phyloP scores from a whole-genome alignment of 2,113 vertebrate genomes.

The Callaeas wilsoni region DNA sequence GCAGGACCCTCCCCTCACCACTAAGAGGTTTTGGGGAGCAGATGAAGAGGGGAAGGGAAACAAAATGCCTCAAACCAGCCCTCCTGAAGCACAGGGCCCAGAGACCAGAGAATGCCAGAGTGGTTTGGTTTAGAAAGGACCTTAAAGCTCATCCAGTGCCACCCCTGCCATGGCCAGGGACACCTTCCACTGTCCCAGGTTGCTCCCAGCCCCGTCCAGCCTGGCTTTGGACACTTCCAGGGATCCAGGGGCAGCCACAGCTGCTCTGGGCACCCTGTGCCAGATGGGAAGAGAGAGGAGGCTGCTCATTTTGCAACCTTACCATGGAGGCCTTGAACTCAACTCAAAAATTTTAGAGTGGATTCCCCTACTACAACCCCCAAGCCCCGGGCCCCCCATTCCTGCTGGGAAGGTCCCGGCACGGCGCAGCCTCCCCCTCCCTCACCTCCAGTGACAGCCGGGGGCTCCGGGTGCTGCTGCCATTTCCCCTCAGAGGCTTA shows the following conservation, averaged over 20 bases:
- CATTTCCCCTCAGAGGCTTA: not conserved
- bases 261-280: not conserved
- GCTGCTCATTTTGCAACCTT: not conserved
- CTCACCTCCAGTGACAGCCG: not conserved
- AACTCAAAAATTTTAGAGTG: not conserved
- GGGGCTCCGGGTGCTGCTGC: not conserved
- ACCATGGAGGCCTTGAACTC: not conserved
- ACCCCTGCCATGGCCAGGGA: not conserved
- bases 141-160: accelerated
- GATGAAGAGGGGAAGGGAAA: not conserved
- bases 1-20: not conserved
- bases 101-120: not conserved
- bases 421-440: accelerated
- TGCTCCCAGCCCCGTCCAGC: accelerated
- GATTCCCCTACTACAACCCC: not conserved
- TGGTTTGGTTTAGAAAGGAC: not conserved
- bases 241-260: not conserved
- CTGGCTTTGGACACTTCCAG: not conserved
- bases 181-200: not conserved
- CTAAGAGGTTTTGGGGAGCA: not conserved
- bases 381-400: not conserved
- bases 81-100: not conserved
- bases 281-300: not conserved
- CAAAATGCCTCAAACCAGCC: not conserved
- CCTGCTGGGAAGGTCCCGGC: accelerated